Evolutionary conservation across 37 sponge, comb jelly and placozoan species (phyloP).

Genomic region (Axinella damicornis): DNA sequence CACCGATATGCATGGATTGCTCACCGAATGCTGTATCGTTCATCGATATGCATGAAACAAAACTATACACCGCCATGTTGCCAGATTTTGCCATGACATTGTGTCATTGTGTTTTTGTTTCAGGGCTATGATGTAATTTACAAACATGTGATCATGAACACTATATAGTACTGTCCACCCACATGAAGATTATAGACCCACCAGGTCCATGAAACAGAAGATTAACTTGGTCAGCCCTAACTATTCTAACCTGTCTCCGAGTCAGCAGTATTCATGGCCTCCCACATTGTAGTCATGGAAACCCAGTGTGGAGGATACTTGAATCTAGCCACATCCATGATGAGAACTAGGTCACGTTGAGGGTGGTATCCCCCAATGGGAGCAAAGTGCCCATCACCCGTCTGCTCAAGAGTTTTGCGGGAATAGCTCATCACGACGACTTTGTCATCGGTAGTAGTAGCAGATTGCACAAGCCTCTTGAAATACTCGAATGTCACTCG

Average conservation of each 20-base stretch:
- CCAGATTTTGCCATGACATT: no score
- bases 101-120: no score
- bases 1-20: no score
- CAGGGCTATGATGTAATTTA: no score
- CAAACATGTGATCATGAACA: no score
- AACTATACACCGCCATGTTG: no score
- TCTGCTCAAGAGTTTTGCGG: slow-evolving; percentile 19
- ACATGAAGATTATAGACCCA: no score
- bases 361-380: slow-evolving; percentile 44
- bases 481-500: neutral
- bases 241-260: slow-evolving; percentile 20
- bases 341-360: slow-evolving; percentile 4
- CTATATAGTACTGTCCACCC: no score
- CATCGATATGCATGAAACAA: no score
- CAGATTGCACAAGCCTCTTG: neutral
- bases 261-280: slow-evolving; percentile 35
- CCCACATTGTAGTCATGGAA: neutral
- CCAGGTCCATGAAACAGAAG: no score
- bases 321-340: slow-evolving; percentile 48
- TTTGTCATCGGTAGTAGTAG: neutral
- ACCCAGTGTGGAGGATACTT: slow-evolving; percentile 54
- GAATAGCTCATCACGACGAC: slow-evolving; percentile 18
- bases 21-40: no score
- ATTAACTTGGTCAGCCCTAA: no score
- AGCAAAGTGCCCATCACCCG: slow-evolving; percentile 42